Conservation (phyloP, 2,888 invertebrate species). For the Lypha dubia region DNA sequence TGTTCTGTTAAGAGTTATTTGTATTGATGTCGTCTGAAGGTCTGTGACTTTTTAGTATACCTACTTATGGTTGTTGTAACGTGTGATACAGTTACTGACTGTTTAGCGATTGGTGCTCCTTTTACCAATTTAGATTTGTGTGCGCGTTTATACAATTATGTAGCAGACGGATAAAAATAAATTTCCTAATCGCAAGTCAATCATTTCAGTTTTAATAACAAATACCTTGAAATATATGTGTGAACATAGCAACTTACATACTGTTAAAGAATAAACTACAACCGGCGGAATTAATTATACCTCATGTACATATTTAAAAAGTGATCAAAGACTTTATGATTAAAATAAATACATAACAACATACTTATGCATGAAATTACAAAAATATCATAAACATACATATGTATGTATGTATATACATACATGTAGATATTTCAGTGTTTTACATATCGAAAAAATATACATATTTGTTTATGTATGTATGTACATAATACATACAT, state of each 20-base stretch:
- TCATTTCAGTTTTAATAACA: conserved; percentile 31
- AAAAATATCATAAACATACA: neutral
- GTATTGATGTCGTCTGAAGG: conserved; percentile 70
- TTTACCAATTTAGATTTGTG: conserved; percentile 65
- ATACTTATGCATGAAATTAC: no score
- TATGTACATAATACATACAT: no score
- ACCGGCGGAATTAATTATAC: neutral
- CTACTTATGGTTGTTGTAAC: conserved; percentile 43
- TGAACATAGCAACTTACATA: neutral
- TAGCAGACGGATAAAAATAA: conserved; percentile 53
- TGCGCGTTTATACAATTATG: conserved; percentile 66
- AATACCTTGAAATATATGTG: neutral
- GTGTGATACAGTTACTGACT: conserved; percentile 48
- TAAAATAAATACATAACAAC: neutral
- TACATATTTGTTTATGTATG: no score
- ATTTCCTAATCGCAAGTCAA: conserved; percentile 23
- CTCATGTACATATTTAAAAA: neutral
- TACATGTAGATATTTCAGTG: no score
- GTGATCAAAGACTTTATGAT: neutral
- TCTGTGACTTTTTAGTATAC: conserved; percentile 70
- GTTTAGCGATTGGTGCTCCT: conserved; percentile 61
- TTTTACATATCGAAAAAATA: no score
- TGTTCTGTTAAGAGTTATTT: conserved; percentile 29
- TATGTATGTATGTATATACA: neutral
- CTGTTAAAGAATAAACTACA: neutral